These are phyloP conservation scores for Drosophila niveifrons DNA, from an alignment of 2,888 invertebrate genomes.

Conservation along the genomic window DNA sequence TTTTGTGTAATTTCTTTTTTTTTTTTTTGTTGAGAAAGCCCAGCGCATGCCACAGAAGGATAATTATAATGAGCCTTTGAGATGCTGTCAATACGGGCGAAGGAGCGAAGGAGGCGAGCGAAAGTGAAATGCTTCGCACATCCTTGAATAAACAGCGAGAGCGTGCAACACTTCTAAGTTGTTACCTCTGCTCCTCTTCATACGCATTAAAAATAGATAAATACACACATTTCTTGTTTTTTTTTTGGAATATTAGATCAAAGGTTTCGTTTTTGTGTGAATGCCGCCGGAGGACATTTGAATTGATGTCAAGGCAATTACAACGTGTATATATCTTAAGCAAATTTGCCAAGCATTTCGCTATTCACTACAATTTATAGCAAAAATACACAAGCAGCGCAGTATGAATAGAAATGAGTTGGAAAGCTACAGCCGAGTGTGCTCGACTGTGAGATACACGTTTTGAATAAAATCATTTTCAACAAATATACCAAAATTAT, in stretches of 20 bases:
- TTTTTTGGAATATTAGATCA: neutral
- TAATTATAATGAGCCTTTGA: constrained; percentile 51
- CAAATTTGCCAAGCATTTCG: too few species aligned
- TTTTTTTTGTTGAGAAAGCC: constrained; percentile 28
- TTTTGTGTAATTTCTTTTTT: constrained; percentile 15
- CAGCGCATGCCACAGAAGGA: constrained; percentile 21
- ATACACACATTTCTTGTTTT: neutral
- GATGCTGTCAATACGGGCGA: constrained; percentile 41
- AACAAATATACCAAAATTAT: too few species aligned
- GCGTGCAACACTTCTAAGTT: neutral
- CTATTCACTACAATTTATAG: too few species aligned
- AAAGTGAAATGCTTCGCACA: neutral
- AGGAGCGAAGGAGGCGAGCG: neutral
- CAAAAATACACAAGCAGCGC: too few species aligned
- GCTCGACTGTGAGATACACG: too few species aligned
- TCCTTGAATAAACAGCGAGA: constrained; percentile 4
- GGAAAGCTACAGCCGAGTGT: too few species aligned
- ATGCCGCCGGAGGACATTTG: neutral
- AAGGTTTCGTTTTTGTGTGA: neutral
- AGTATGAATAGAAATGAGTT: too few species aligned
- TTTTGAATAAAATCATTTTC: too few species aligned
- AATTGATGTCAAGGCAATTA: constrained; percentile 1
- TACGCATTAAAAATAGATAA: neutral
- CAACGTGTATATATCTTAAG: neutral
- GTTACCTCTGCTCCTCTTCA: neutral